Evolutionary conservation across 2,888 invertebrate genomes (phyloP), one percentile per base, ranked within the genome.

Genomic region (Salticus scenicus): DNA sequence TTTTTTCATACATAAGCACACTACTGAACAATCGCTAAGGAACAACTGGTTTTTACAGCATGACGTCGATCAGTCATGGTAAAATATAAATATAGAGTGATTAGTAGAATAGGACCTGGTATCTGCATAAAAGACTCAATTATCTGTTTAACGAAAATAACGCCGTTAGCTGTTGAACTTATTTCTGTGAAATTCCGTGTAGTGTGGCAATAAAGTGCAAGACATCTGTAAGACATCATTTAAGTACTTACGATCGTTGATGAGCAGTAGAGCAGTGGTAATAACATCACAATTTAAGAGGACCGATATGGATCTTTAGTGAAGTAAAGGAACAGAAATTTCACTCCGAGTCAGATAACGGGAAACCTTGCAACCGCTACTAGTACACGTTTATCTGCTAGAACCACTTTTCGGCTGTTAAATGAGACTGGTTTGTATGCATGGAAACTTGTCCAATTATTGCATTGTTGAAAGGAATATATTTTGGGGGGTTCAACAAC

Each of bases 241-340:
- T 57, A 14, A 31, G 66, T 28, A 31, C 28, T 10, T 66, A 66
- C 31, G 31, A 66, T 14, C 14, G 33, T 67, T 66, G 37, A 41
- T 20, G 75, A 64, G 42, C 67, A 76, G 66, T 76, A 42, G 76
- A 67, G 42, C n/a, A 28, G 67, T 77, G 31, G 77, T 31, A 37
- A 10, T 4, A 37, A 37, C 37, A 37, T 10, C 37, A 37, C 37
- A 37, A 4, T 10, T 37, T 37, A 7, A 37, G 37, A 37, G 37
- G 37, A 37, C 10, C 37, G 37, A 4, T 37, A 37, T 37, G 37
- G 37, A 7, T 10, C 37, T 37, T 10, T 4, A 4, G 37, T 37
- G 37, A 10, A 4, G 10, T 7, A 37, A 37, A 37, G 37, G 37
- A 37, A 37, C 37, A 37, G 37, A 37, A 37, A 37, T 37, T 37